Evolutionary conservation across 1,140 invertebrate species (phyloP), one percentile per base, ranked within the genome.

Genomic region (Coenobita brevimanus): DNA sequence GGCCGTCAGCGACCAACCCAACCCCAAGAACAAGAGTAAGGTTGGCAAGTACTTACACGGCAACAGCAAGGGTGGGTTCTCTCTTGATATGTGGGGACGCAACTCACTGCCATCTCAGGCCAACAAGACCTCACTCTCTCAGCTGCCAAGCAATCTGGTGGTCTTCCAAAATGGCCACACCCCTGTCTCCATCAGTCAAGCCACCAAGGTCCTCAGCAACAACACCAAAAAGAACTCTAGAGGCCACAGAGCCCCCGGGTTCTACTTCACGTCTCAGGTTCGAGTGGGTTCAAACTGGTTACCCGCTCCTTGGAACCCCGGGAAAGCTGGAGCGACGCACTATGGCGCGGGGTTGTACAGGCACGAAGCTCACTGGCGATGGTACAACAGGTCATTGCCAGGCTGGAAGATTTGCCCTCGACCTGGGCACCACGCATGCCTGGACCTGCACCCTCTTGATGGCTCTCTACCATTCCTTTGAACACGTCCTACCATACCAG

Each of bases 351-450:
- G 62, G 15, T 64, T 90, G 69, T 89, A 87, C 30, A 69, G 78
- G 8, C 90, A 91, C 71, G 86, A 88, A 69, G 85, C 80, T n/a
- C 89, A 89, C 78, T 91, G 91, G 91, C 82, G 90, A 17, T 89
- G 76, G 64, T 83, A 81, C 21, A 24, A 82, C 6, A 30, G 36
- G 21, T 50, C 64, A 3, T 33, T 60, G 64, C 38, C 69, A n/a
- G 67, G 57, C 1, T 91, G 90, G 90, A 79, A 33, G 24, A 33
- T 75, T 8, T 91, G 90, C 64, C 79, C 86, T 17, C 76, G 62
- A 13, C 80, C 87, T 3, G 89, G 88, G 13, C 89, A 91, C 67
- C 90, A 90, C 71, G 69, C 83, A 2, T 91, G 90, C 71, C 90
- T 91, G 2, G 88, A 90, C 54, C 27, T 83, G 2, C 89, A 90